A percentile compares a stretch with the other conserved stretches of the same genome.
These are phyloP conservation scores for Cyprinodon diabolis DNA, from an alignment of 2,797 vertebrate genomes.

Conservation along the genomic window DNA sequence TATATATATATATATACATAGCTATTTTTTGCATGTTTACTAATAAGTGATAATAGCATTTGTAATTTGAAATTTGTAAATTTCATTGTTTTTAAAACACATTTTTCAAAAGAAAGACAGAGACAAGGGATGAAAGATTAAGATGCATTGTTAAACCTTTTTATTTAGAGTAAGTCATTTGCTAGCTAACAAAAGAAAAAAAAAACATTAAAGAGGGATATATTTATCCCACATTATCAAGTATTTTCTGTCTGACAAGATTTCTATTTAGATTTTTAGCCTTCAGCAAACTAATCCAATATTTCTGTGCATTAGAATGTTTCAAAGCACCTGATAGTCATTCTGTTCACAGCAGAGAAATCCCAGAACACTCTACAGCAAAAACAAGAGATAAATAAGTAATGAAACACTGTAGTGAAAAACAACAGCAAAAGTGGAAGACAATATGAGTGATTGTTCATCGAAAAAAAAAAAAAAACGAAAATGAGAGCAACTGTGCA, in stretches of 20 bases:
- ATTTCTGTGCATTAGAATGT: constrained; percentile 34
- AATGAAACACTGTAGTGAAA: constrained; percentile 57
- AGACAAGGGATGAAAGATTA: neutral
- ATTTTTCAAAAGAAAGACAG: neutral
- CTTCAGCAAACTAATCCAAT: constrained; percentile 38
- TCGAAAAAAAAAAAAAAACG: constrained; percentile 38
- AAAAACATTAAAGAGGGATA: neutral
- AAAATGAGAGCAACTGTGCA: constrained; percentile 51
- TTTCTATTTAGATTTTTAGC: constrained; percentile 26
- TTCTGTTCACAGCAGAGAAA: constrained; percentile 56
- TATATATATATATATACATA: too few relatives aligned
- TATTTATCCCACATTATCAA: constrained; percentile 26
- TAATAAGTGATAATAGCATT: too few relatives aligned
- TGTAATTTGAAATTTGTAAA: too few relatives aligned
- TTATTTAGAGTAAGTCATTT: constrained; percentile 14
- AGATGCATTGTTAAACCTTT: neutral
- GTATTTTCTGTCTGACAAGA: constrained; percentile 2
- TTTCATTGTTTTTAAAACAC: neutral
- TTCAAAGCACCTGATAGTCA: constrained; percentile 47
- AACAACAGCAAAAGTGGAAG: constrained; percentile 58
- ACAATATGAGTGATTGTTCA: constrained; percentile 49
- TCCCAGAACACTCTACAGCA: constrained; percentile 51
- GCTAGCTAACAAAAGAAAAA: constrained; percentile 5
- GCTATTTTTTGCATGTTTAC: too few relatives aligned
- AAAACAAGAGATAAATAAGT: constrained; percentile 73